Conservation (phyloP, 2,888 invertebrate species). For the Agriotes lineatus region DNA sequence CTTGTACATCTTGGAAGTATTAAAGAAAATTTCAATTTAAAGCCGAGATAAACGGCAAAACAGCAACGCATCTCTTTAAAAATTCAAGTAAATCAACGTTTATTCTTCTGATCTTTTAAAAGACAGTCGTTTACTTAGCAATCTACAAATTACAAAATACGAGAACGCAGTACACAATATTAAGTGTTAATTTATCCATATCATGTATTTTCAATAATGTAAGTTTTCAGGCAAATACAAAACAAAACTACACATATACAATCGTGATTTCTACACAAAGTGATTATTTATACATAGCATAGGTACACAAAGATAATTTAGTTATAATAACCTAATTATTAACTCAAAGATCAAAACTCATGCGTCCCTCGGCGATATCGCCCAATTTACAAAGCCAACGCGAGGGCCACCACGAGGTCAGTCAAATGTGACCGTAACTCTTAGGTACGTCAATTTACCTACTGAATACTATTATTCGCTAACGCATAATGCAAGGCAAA, state of each 20-base stretch:
- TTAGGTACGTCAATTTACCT: slow-evolving; percentile 59
- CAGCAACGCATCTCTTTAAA: too few species aligned
- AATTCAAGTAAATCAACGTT: not conserved
- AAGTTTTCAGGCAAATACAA: slow-evolving; percentile 65
- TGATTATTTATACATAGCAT: slow-evolving; percentile 67
- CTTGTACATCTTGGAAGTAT: too few species aligned
- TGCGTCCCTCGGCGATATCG: slow-evolving; percentile 48
- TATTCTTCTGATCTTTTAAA: slow-evolving; percentile 21
- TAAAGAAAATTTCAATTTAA: too few species aligned
- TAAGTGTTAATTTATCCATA: slow-evolving; percentile 55
- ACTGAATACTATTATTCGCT: slow-evolving; percentile 52
- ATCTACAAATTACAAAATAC: slow-evolving; percentile 54
- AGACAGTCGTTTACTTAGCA: slow-evolving; percentile 43
- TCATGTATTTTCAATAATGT: slow-evolving; percentile 61
- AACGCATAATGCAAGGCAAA: slow-evolving; percentile 56
- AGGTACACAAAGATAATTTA: slow-evolving; percentile 67
- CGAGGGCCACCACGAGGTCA: slow-evolving; percentile 57
- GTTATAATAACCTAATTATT: slow-evolving; percentile 50
- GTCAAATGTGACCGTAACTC: slow-evolving; percentile 58
- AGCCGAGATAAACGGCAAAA: too few species aligned
- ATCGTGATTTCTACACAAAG: slow-evolving; percentile 63
- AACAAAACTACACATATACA: slow-evolving; percentile 67
- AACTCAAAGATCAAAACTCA: slow-evolving; percentile 38
- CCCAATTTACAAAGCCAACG: slow-evolving; percentile 59
- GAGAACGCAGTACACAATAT: slow-evolving; percentile 55